Evolutionary conservation across 1,140 invertebrate genomes (phyloP), one percentile per base, ranked within the genome.

Genomic region (Glossosoma conforme): DNA sequence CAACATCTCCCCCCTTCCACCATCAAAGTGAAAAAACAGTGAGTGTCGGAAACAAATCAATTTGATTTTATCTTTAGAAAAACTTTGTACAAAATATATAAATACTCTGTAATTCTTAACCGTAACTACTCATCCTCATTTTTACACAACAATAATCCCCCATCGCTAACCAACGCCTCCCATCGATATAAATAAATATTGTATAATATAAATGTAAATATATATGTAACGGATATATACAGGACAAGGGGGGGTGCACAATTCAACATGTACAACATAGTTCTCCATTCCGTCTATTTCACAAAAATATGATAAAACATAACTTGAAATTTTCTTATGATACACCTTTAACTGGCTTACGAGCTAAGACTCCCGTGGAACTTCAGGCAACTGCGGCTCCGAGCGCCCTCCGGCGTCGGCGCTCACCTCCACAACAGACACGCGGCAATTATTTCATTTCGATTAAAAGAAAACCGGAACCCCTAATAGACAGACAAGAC

Each of bases 31-130:
- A 58, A 58, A 58, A 58, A 52, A 58, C 49, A 53, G 51, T 41
- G 49, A 49, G 49, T 52, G 52, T 59, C 42, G 50, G 57, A 56
- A 50, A 55, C 47, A 58, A 58, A 56, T 59, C 49, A 52, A 33
- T 45, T 69, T 67, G 67, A 72, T 71, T 75, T 75, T 74, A 74
- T 73, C 69, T 75, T 72, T 70, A 68, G 67, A 72, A 73, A 75
- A 72, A 72, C 68, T 72, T 71, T 72, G 69, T 75, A 75, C 72
- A 75, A 75, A 75, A 75, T 74, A 73, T 73, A 75, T 72, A 70
- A 72, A 73, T 72, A 72, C 69, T 72, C 69, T 73, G 69, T 71
- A 72, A 71, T 70, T 68, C 69, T 69, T 67, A 73, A 71, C 67
- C 69, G 69, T 74, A 72, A 68, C n/a, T n/a, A n/a, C n/a, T n/a